Percentiles rank a stretch among this genome's conserved stretches.
phyloP scores from a whole-genome alignment of 2,888 invertebrate genomes.

The Drosophila kanekoi region DNA sequence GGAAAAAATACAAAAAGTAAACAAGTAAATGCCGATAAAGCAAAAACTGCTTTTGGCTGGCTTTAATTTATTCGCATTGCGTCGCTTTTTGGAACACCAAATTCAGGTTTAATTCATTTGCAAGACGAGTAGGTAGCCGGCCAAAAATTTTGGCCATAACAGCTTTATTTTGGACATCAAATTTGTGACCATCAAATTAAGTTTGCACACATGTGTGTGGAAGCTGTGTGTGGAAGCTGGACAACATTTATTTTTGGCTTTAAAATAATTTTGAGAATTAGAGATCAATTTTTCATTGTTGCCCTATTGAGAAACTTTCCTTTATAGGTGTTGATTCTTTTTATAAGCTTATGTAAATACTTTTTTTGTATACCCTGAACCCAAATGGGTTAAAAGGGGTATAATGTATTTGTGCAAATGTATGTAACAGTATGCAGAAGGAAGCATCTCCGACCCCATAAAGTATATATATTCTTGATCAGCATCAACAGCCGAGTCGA shows the following conservation, averaged over 20 bases:
- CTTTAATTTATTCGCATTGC: slow-evolving; percentile 45
- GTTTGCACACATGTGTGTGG: background rate
- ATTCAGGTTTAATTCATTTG: slow-evolving; percentile 49
- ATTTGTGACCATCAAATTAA: slow-evolving; percentile 5
- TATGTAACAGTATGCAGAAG: too few species aligned
- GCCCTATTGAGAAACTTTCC: background rate
- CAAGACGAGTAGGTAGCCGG: slow-evolving; percentile 37
- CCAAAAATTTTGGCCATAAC: slow-evolving; percentile 26
- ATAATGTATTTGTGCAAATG: too few species aligned
- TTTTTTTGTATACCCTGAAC: too few species aligned
- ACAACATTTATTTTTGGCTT: slow-evolving; percentile 6
- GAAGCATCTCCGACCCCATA: too few species aligned
- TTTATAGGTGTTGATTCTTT: background rate
- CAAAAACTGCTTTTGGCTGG: slow-evolving; percentile 5
- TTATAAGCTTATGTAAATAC: too few species aligned
- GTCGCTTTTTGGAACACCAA: slow-evolving; percentile 24
- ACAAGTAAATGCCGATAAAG: slow-evolving; percentile 34
- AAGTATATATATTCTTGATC: too few species aligned
- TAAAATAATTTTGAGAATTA: slow-evolving; percentile 1
- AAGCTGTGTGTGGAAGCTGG: too few species aligned
- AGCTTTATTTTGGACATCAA: slow-evolving; percentile 27
- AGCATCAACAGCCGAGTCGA: too few species aligned
- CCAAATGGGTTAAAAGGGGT: too few species aligned
- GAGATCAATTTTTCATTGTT: background rate
- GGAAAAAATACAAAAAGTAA: slow-evolving; percentile 27